Evolutionary conservation across 2,797 vertebrate genomes (phyloP).

Genomic region (Crenichthys baileyi): DNA sequence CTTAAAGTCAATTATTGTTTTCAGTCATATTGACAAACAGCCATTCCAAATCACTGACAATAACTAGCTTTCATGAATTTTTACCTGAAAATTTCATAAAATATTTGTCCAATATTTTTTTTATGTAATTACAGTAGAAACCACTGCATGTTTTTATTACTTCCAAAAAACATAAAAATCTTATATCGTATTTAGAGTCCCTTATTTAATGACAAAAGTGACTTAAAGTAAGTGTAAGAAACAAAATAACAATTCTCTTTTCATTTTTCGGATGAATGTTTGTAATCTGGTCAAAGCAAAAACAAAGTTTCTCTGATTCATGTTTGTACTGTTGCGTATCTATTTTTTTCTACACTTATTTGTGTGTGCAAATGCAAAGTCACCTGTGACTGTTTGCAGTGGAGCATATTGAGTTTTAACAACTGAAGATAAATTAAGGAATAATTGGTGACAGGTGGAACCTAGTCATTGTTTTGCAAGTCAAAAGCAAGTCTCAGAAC

Average conservation of each 20-base stretch:
- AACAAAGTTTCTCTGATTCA: too few relatives aligned
- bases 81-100: background rate
- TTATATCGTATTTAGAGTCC: background rate
- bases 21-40: conserved; percentile 34
- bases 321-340: too few relatives aligned
- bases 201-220: too few relatives aligned
- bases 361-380: conserved; percentile 35
- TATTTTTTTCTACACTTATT: too few relatives aligned
- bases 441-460: conserved; percentile 18
- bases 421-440: conserved; percentile 44
- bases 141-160: background rate
- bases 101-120: background rate
- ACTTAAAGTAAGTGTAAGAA: conserved; percentile 14
- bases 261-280: conserved; percentile 54
- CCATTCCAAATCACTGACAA: conserved; percentile 5
- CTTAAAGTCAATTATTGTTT: conserved; percentile 61
- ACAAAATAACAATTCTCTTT: conserved; percentile 36
- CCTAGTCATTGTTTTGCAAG: conserved; percentile 4
- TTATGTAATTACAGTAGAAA: background rate
- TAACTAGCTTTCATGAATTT: background rate
- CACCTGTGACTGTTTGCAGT: conserved; percentile 58
- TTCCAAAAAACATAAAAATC: background rate
- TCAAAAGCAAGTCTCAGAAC: background rate
- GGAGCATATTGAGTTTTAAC: conserved; percentile 58
- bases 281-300: conserved; percentile 45